These are phyloP conservation scores for Agrotis exclamationis DNA, from an alignment of 2,888 invertebrate species.

Conservation along the genomic window DNA sequence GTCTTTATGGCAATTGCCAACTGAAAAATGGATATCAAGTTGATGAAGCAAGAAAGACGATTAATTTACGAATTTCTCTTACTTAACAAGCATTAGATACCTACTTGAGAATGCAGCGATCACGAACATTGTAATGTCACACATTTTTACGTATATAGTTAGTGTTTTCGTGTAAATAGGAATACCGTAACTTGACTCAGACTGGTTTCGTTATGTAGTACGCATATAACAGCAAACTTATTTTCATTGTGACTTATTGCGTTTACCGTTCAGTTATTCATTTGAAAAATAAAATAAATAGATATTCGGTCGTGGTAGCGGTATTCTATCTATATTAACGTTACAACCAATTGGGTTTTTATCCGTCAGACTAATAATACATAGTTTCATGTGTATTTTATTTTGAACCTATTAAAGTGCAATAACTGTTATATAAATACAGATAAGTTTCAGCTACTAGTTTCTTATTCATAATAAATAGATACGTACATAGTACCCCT, in stretches of 20 bases:
- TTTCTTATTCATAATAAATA: not conserved
- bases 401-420: slow-evolving; percentile 5
- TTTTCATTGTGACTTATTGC: slow-evolving; percentile 75
- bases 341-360: slow-evolving; percentile 36
- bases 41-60: not conserved
- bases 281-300: slow-evolving; percentile 76
- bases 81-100: not conserved
- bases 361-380: not conserved
- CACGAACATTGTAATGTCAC: slow-evolving; percentile 25
- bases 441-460: not conserved
- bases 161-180: slow-evolving; percentile 61
- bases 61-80: not conserved
- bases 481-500: too few relatives aligned
- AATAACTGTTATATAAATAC: not conserved
- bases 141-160: slow-evolving; percentile 31
- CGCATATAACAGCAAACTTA: slow-evolving; percentile 65
- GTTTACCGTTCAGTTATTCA: slow-evolving; percentile 76
- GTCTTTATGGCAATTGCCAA: slow-evolving; percentile 7
- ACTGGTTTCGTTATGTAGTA: slow-evolving; percentile 65
- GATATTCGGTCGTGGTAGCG: slow-evolving; percentile 70
- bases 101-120: slow-evolving; percentile 1
- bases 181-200: slow-evolving; percentile 65
- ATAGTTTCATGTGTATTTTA: slow-evolving; percentile 13
- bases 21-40: not conserved
- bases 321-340: slow-evolving; percentile 59